Evolutionary conservation across 2,888 invertebrate species (phyloP).

Genomic region (Stratiomys singularior): DNA sequence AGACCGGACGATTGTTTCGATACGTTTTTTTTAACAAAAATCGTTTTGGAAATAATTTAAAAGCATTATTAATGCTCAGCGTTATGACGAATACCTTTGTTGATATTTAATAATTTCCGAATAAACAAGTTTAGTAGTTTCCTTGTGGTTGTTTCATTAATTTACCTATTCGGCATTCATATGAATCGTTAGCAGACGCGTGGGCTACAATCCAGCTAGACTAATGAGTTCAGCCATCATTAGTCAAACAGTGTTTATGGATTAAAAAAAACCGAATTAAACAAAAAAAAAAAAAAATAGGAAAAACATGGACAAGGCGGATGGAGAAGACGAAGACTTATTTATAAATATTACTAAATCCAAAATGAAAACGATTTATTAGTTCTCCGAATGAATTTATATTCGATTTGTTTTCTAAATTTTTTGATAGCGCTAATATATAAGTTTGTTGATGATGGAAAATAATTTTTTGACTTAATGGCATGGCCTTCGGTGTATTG

Average conservation of each 20-base stretch:
- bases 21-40: too few species aligned
- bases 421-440: background rate
- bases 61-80: too few species aligned
- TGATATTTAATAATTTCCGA: slow-evolving; percentile 1
- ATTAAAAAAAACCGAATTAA: background rate
- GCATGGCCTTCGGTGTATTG: background rate
- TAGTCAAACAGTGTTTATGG: slow-evolving; percentile 36
- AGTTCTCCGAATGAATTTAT: slow-evolving; percentile 12
- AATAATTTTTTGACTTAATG: background rate
- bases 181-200: slow-evolving; percentile 2
- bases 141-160: slow-evolving; percentile 3
- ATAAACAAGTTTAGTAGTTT: slow-evolving; percentile 15
- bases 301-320: background rate
- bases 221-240: slow-evolving; percentile 32
- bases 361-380: slow-evolving; percentile 30
- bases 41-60: too few species aligned
- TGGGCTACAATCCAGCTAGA: slow-evolving; percentile 20
- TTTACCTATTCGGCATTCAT: background rate
- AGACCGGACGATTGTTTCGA: too few species aligned
- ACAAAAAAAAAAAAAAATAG: too few species aligned
- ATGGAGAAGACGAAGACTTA: background rate
- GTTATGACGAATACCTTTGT: too few species aligned
- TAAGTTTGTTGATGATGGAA: background rate
- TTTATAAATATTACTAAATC: slow-evolving; percentile 23
- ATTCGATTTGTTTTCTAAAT: slow-evolving; percentile 27